Evolutionary conservation across 2,113 vertebrate genomes (phyloP).

Genomic region (Marcusenius ussheri): DNA sequence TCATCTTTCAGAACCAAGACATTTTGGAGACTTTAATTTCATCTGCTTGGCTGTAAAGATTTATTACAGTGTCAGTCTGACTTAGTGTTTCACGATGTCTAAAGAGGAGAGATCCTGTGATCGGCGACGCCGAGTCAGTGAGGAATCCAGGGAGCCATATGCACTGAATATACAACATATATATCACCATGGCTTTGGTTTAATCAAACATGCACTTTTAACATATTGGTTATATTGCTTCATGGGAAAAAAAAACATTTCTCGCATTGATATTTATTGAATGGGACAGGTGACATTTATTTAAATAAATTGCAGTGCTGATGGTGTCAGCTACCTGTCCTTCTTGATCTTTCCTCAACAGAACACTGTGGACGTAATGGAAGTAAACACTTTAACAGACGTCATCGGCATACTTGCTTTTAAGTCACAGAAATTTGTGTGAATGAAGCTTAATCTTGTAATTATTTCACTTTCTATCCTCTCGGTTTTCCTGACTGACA

Average conservation of each 20-base stretch:
- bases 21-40: background rate
- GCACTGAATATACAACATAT: background rate
- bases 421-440: background rate
- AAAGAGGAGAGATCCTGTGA: background rate
- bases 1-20: conserved; percentile 29
- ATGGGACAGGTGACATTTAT: background rate
- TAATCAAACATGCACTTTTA: conserved; percentile 23
- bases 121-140: background rate
- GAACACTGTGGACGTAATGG: background rate
- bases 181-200: background rate
- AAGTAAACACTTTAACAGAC: background rate
- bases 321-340: background rate
- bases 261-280: conserved; percentile 13
- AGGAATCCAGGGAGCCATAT: background rate
- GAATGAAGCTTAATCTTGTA: background rate
- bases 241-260: background rate
- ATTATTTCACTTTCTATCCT: background rate
- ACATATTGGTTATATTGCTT: conserved; percentile 9
- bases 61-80: background rate
- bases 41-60: background rate
- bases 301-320: conserved; percentile 6
- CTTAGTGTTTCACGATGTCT: background rate
- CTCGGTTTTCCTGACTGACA: background rate
- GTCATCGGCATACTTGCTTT: background rate
- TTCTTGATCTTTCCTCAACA: background rate